These are phyloP conservation scores for Dryobates pubescens DNA, from an alignment of 2,797 vertebrate species.

Conservation along the genomic window DNA sequence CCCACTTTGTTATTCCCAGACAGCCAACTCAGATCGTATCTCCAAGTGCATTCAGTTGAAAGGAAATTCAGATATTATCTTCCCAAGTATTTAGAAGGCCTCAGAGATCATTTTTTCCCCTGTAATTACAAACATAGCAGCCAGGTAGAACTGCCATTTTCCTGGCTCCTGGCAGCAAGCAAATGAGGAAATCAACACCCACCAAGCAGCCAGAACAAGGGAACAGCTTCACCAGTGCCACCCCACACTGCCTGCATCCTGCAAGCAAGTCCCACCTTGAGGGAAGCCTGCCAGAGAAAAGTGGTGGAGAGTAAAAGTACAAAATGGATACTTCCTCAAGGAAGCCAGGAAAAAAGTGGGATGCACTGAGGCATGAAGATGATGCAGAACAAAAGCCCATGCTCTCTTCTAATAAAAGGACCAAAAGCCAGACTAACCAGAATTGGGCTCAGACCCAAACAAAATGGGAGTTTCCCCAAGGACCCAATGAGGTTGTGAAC, in stretches of 20 bases:
- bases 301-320: not conserved
- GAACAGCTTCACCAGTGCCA: not conserved
- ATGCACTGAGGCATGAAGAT: not conserved
- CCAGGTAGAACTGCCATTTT: conserved; percentile 8
- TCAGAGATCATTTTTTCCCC: conserved; percentile 19
- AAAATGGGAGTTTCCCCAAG: not conserved
- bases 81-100: conserved; percentile 44
- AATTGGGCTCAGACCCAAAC: not conserved
- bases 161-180: not conserved
- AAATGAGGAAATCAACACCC: not conserved
- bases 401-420: not conserved
- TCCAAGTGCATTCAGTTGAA: conserved; percentile 53
- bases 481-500: not conserved
- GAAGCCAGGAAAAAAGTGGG: not conserved
- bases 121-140: conserved; percentile 8
- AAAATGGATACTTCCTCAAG: not conserved
- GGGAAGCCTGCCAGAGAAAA: not conserved
- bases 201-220: not conserved
- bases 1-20: conserved; percentile 43
- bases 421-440: not conserved
- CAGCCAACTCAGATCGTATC: conserved; percentile 42
- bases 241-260: not conserved
- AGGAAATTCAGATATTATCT: conserved; percentile 57
- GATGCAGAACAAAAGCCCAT: not conserved
- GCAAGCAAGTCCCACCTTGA: not conserved